phyloP scores from a whole-genome alignment of 2,797 vertebrate species.

The Chelonia mydas region DNA sequence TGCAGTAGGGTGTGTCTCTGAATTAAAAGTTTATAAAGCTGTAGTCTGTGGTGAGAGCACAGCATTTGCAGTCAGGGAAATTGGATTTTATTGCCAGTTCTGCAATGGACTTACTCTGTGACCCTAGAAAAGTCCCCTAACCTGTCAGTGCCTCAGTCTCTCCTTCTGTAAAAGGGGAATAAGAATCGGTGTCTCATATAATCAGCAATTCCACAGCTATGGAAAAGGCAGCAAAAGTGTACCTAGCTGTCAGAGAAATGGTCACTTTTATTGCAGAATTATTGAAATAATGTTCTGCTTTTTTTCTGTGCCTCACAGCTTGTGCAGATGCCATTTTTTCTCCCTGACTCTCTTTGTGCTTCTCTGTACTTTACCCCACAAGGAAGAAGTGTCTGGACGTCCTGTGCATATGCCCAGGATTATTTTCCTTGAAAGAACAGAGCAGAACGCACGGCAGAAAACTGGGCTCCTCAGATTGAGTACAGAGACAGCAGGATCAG shows the following conservation, averaged over 20 bases:
- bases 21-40: neutral
- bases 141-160: neutral
- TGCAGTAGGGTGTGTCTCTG: neutral
- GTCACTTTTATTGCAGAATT: neutral
- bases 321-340: constrained; percentile 11
- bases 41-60: neutral
- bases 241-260: neutral
- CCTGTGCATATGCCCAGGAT: constrained; percentile 15
- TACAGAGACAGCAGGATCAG: neutral
- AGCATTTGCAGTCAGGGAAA: neutral
- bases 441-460: neutral
- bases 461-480: neutral
- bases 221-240: neutral
- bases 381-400: constrained; percentile 39
- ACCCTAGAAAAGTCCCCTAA: neutral
- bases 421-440: constrained; percentile 28
- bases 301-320: constrained; percentile 3
- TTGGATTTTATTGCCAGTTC: neutral
- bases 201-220: neutral
- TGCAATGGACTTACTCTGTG: neutral
- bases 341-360: constrained; percentile 6
- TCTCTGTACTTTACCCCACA: constrained; percentile 30
- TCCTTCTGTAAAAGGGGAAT: neutral
- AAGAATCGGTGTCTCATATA: neutral
- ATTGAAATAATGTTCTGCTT: neutral